A percentile compares a stretch with the other conserved stretches of the same genome.
These are phyloP conservation scores for Salmo trutta DNA, from an alignment of 2,797 vertebrate genomes.

Conservation along the genomic window DNA sequence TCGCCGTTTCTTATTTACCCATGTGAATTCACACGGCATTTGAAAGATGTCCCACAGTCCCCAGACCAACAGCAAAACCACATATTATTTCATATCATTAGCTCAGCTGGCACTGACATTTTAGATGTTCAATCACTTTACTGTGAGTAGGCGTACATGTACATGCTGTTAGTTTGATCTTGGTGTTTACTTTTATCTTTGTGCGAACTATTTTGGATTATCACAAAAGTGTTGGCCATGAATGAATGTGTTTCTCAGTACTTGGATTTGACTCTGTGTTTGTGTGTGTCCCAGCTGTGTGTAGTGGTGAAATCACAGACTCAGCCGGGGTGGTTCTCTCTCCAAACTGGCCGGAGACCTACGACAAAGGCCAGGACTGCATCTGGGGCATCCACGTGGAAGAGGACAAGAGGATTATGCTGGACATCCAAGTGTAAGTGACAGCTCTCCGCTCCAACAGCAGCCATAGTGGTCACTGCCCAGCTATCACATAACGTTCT, in stretches of 20 bases:
- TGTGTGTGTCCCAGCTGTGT: slow-evolving; percentile 80
- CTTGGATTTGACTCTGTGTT: background rate
- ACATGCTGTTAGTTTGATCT: background rate
- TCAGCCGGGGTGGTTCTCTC: slow-evolving; percentile 91
- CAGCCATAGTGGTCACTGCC: slow-evolving; percentile 29
- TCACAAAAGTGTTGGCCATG: background rate
- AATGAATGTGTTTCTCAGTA: slow-evolving; percentile 11
- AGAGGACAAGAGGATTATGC: slow-evolving; percentile 94
- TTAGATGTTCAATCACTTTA: background rate
- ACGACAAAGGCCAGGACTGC: slow-evolving; percentile 97
- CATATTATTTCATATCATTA: background rate
- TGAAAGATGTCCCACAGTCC: background rate
- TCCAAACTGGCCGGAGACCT: slow-evolving; percentile 97
- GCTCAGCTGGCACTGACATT: slow-evolving; percentile 2
- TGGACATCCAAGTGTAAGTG: slow-evolving; percentile 93
- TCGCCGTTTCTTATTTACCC: background rate
- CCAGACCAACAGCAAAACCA: background rate
- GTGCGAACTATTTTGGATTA: slow-evolving; percentile 2
- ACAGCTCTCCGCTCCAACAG: background rate
- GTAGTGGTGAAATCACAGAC: slow-evolving; percentile 96
- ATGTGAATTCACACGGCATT: background rate
- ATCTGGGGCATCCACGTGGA: slow-evolving; percentile 98
- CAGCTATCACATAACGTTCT: background rate
- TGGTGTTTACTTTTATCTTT: background rate
- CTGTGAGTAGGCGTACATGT: background rate